Conservation (phyloP, 2,888 invertebrate genomes). For the Cataglyphis rosenhaueri region DNA sequence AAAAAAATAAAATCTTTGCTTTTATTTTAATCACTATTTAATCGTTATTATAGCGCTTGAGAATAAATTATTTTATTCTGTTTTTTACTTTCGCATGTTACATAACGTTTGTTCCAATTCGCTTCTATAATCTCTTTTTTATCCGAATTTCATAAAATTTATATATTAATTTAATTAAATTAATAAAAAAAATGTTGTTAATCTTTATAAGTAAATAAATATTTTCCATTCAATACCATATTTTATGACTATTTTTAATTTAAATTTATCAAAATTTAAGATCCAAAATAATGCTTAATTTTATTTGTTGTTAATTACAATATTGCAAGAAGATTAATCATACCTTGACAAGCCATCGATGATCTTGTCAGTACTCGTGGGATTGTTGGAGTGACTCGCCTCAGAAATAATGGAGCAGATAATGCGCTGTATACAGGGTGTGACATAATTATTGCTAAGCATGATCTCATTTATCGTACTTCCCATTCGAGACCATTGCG, state of each 20-base stretch:
- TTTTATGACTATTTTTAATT: not conserved
- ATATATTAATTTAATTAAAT: not conserved
- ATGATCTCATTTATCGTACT: conserved; percentile 81
- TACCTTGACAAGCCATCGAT: conserved; percentile 84
- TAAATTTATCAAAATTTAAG: not conserved
- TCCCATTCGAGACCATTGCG: conserved; percentile 73
- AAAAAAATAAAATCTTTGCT: not conserved
- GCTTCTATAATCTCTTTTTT: not conserved
- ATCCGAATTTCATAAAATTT: not conserved
- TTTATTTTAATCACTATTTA: conserved; percentile 7
- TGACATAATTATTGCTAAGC: conserved; percentile 80
- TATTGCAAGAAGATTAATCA: not conserved
- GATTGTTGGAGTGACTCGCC: conserved; percentile 75
- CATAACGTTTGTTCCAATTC: not conserved
- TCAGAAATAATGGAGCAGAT: conserved; percentile 81
- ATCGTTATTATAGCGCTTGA: not conserved
- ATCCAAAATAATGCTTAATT: not conserved
- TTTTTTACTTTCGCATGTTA: not conserved
- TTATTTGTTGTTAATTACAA: not conserved
- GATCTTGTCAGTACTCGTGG: conserved; percentile 83
- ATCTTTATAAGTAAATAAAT: not conserved
- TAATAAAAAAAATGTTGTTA: not conserved
- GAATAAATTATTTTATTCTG: conserved; percentile 7
- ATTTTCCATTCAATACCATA: not conserved
- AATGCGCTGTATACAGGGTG: conserved; percentile 83